Evolutionary conservation across 2,113 vertebrate genomes (phyloP).

Genomic region (Oreocharis arfaki): DNA sequence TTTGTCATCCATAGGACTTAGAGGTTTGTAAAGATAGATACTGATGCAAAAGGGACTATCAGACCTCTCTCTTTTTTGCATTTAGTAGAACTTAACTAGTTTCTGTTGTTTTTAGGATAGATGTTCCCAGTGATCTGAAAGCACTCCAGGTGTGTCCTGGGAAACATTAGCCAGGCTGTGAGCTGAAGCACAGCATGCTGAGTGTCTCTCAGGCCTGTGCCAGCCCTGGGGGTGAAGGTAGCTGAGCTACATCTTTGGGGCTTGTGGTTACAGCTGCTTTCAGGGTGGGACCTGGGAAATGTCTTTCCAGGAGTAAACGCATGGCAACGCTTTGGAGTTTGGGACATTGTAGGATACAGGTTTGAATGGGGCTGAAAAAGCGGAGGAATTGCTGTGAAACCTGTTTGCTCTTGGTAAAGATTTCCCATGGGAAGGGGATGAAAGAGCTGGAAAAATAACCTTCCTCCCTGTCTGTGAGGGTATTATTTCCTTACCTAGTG

Average conservation of each 20-base stretch:
- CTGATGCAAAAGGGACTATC: not conserved
- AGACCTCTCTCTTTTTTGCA: not conserved
- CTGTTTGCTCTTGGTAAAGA: not conserved
- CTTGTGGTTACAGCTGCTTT: too few relatives aligned
- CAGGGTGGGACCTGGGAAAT: not conserved
- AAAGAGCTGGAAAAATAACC: not conserved
- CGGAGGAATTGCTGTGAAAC: not conserved
- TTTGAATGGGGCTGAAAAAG: not conserved
- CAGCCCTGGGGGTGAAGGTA: not conserved
- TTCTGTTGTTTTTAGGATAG: not conserved
- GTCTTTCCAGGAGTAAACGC: not conserved
- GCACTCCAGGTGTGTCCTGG: not conserved
- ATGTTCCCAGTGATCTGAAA: fast-evolving
- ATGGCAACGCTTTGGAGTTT: not conserved
- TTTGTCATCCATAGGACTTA: not conserved
- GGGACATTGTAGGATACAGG: too few relatives aligned
- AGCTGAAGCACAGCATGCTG: not conserved
- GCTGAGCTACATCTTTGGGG: not conserved
- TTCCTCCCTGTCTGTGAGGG: not conserved
- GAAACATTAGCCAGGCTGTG: not conserved
- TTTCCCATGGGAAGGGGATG: not conserved
- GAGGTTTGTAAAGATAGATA: not conserved
- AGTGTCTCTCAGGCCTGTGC: not conserved
- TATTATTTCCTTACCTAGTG: not conserved
- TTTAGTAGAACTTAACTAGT: not conserved